Evolutionary conservation across 2,113 vertebrate genomes (phyloP).

Genomic region (Herpailurus yagouaroundi): DNA sequence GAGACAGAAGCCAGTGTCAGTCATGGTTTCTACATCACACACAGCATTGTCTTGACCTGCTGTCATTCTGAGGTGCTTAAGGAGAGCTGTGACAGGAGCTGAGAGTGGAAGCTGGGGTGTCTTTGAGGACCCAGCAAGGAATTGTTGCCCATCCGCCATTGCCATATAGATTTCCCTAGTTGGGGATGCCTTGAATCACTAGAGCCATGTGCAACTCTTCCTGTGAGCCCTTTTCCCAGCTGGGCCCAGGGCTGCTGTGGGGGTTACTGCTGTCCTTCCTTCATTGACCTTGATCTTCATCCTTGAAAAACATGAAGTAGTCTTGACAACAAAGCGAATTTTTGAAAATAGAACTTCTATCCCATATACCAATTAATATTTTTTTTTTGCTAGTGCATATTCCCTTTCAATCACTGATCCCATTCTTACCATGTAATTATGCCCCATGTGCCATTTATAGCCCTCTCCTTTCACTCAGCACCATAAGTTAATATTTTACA

Average conservation of each 20-base stretch:
- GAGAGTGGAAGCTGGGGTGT: background rate
- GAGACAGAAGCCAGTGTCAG: background rate
- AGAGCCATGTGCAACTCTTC: background rate
- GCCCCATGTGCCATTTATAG: background rate
- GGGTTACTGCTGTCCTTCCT: background rate
- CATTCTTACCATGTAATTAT: background rate
- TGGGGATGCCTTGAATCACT: background rate
- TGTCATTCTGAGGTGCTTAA: background rate
- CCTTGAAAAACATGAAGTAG: background rate
- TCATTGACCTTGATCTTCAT: background rate
- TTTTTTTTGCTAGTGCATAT: background rate
- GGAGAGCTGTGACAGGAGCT: background rate
- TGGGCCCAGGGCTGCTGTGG: background rate
- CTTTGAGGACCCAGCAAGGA: background rate
- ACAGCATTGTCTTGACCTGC: background rate
- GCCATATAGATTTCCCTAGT: background rate
- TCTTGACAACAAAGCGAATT: background rate
- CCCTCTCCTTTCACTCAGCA: background rate
- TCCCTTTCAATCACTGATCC: background rate
- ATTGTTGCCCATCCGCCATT: background rate
- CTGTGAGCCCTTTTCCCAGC: background rate
- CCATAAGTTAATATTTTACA: constrained; percentile 29
- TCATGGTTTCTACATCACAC: background rate
- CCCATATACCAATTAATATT: background rate
- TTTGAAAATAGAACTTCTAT: constrained; percentile 1